Conservation (phyloP, 2,888 invertebrate species). For the Volucella inflata region DNA sequence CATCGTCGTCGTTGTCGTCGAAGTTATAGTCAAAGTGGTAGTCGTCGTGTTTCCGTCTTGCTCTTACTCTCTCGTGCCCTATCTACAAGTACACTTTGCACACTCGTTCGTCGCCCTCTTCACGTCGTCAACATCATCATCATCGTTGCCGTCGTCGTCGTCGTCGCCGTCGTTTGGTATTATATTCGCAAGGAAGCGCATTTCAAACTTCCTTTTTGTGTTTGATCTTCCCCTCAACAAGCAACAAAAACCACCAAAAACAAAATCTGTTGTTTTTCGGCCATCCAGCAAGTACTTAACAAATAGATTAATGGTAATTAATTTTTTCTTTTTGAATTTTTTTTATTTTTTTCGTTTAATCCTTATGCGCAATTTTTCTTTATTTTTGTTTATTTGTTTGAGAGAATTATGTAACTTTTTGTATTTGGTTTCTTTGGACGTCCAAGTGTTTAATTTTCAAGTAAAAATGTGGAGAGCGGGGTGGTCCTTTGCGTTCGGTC, state of each 20-base stretch:
- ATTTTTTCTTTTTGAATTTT: constrained; percentile 9
- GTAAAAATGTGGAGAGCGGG: too few relatives aligned
- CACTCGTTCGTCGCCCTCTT: constrained; percentile 54
- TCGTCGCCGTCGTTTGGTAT: constrained; percentile 56
- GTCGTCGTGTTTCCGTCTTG: constrained; percentile 26
- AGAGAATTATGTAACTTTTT: constrained; percentile 51
- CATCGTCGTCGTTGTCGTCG: too few relatives aligned
- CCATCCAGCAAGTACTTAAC: constrained; percentile 70
- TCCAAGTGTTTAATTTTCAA: not conserved
- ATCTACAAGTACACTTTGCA: constrained; percentile 29
- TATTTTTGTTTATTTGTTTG: constrained; percentile 20
- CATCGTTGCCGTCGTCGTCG: constrained; percentile 3
- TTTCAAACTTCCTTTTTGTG: constrained; percentile 72
- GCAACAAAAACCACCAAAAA: too few relatives aligned
- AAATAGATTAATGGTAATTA: constrained; percentile 73
- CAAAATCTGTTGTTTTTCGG: constrained; percentile 55
- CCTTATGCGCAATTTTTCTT: not conserved
- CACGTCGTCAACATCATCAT: constrained; percentile 14
- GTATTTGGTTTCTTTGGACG: constrained; percentile 5
- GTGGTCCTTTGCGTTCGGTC: too few relatives aligned
- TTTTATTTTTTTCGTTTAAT: constrained; percentile 23
- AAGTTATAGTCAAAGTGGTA: too few relatives aligned
- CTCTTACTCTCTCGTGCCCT: constrained; percentile 61
- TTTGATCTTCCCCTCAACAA: constrained; percentile 45
- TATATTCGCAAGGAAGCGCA: constrained; percentile 74